Base-by-base conservation (phyloP, 2,797 vertebrate species). In the Sebastes hubbsi region DNA sequence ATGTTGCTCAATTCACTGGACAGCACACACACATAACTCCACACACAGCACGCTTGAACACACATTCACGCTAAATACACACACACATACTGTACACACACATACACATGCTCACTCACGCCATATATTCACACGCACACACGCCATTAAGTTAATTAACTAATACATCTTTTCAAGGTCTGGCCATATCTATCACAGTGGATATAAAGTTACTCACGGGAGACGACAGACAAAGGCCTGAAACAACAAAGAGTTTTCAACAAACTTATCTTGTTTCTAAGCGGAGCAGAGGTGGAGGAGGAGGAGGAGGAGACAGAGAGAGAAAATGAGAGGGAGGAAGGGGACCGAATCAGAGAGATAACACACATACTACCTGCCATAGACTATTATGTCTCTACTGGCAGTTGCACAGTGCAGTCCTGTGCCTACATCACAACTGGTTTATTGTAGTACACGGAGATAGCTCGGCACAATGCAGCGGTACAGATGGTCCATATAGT, bases 141-240 rank as follows among this genome's bases (percentile, higher is more conserved):
- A 81, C 8, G 10, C 72, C 77, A 89, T 86, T 82, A 78, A 71
- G 74, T 88, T 92, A 90, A 91, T 92, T 89, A 90, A 88, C 81
- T 77, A 87, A 88, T 92, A 78, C 76, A 89, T 92, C 87, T 91
- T 84, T 78, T 67, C 60, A 46, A 55, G 49, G 25, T 25, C 25
- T 54, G n/a, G 70, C 20, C 22, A 8, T 69, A 81, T 82, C 73
- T 77, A 69, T 84, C 81, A 84, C 46, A 55, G 74, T 55, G 72
- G 72, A 63, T 83, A 79, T 77, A 81, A 85, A 86, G 81, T 81
- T 81, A 71, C 77, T 81, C 63, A 74, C 72, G 20, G 78, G 78
- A 83, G 78, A 68, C 65, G 72, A 63, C 67, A 79, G 67, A 80
- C 78, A 85, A 85, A 73, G 54, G 69, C 32, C 69, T 16, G 72